These are phyloP conservation scores for Apamea anceps DNA, from an alignment of 2,888 invertebrate species.

Conservation along the genomic window DNA sequence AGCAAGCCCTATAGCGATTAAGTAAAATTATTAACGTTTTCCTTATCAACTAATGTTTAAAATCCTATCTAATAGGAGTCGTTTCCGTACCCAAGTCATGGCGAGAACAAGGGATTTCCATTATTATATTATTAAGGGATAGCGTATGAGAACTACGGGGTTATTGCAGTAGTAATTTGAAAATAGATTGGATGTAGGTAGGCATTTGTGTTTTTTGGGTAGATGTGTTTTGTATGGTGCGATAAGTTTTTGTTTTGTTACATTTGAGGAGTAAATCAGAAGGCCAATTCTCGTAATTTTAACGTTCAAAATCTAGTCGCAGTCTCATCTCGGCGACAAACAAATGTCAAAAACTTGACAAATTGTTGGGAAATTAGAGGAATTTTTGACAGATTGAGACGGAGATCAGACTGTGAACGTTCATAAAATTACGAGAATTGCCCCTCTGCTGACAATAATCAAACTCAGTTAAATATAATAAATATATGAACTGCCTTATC, in stretches of 20 bases:
- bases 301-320: too few species aligned
- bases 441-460: too few species aligned
- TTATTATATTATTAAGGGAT: conserved; percentile 43
- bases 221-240: background rate
- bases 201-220: conserved; percentile 1
- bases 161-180: conserved; percentile 26
- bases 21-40: conserved; percentile 52
- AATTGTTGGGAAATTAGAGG: too few species aligned
- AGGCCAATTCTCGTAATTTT: too few species aligned
- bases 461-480: too few species aligned
- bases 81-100: conserved; percentile 57
- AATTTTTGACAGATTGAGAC: too few species aligned
- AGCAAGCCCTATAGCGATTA: conserved; percentile 32
- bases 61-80: conserved; percentile 38
- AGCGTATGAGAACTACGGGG: conserved; percentile 26
- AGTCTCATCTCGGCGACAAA: too few species aligned
- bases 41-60: conserved; percentile 48
- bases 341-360: too few species aligned
- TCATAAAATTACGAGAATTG: too few species aligned
- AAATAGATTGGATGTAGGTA: conserved; percentile 24
- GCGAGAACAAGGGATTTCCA: conserved; percentile 40
- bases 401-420: too few species aligned
- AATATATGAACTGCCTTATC: too few species aligned
- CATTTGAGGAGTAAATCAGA: background rate
- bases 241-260: background rate